phyloP scores from a whole-genome alignment of 64 coral and sea anemone species.

The Catalaphyllia jardinei region DNA sequence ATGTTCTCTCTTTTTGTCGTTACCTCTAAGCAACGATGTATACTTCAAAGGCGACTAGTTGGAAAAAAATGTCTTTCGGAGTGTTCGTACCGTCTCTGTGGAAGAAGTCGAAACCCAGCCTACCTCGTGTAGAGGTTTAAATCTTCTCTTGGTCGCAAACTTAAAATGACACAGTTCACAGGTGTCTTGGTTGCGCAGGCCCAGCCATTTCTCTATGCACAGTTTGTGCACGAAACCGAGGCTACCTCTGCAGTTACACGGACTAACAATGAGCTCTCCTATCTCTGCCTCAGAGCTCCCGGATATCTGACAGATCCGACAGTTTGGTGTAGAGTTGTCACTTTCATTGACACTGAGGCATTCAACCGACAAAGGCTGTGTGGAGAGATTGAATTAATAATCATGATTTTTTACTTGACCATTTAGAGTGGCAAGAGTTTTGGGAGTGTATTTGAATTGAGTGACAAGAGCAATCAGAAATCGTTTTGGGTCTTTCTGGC shows the following conservation, averaged over 20 bases:
- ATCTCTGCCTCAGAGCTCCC: neutral
- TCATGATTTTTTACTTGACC: neutral
- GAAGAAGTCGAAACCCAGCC: neutral
- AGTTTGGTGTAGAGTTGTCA: neutral
- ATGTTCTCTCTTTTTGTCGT: too few relatives aligned
- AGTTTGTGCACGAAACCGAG: constrained; percentile 55
- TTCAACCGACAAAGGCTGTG: neutral
- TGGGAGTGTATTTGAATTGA: neutral
- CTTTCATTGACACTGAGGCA: neutral
- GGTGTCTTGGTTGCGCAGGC: constrained; percentile 30
- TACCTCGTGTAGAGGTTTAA: constrained; percentile 57
- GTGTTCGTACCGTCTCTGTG: neutral
- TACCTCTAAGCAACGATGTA: too few relatives aligned
- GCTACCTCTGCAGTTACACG: constrained; percentile 65
- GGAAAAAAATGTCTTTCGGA: too few relatives aligned
- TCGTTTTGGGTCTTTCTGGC: too few relatives aligned
- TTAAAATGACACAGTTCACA: constrained; percentile 75
- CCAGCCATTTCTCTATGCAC: constrained; percentile 67
- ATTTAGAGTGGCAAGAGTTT: neutral
- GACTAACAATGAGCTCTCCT: constrained; percentile 50
- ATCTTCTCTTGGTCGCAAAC: constrained; percentile 56
- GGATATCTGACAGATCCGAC: constrained; percentile 28
- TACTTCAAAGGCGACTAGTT: too few relatives aligned
- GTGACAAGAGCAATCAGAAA: too few relatives aligned
- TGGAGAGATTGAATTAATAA: neutral